These are phyloP conservation scores for Mormyrus proboscirostris DNA, from an alignment of 2,797 vertebrate species.

Conservation along the genomic window DNA sequence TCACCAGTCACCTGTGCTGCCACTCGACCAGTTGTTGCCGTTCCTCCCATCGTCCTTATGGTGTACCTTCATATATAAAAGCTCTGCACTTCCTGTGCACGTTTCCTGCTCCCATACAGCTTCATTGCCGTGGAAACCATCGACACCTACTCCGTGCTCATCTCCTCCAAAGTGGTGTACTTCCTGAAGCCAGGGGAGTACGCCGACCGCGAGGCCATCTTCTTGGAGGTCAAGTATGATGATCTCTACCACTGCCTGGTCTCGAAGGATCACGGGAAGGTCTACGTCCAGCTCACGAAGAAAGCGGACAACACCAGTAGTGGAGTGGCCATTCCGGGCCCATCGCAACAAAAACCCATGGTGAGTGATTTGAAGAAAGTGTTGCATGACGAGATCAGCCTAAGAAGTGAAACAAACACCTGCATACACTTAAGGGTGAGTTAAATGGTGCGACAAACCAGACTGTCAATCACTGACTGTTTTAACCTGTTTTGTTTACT, in stretches of 20 bases:
- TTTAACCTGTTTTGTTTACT: background rate
- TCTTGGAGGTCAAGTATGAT: slow-evolving; percentile 92
- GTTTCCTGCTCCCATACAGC: slow-evolving; percentile 47
- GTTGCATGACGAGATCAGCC: background rate
- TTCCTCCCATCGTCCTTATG: background rate
- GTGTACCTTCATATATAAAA: background rate
- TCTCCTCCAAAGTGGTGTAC: slow-evolving; percentile 92
- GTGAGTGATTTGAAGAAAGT: slow-evolving; percentile 58
- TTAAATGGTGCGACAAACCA: background rate
- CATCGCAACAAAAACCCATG: slow-evolving; percentile 94
- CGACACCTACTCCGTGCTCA: slow-evolving; percentile 88
- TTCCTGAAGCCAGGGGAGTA: slow-evolving; percentile 82
- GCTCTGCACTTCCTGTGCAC: background rate
- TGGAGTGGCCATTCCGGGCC: slow-evolving; percentile 85
- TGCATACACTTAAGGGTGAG: background rate
- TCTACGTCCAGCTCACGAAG: slow-evolving; percentile 94
- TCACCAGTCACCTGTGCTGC: background rate
- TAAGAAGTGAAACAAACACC: background rate
- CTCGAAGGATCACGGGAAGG: slow-evolving; percentile 88
- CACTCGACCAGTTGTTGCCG: background rate
- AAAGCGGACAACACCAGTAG: slow-evolving; percentile 84
- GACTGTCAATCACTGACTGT: background rate
- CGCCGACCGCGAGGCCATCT: slow-evolving; percentile 83
- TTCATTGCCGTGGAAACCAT: slow-evolving; percentile 91
- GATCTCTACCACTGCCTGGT: slow-evolving; percentile 97